Conservation (phyloP, 2,113 vertebrate species). For the Eulemur rufifrons region DNA sequence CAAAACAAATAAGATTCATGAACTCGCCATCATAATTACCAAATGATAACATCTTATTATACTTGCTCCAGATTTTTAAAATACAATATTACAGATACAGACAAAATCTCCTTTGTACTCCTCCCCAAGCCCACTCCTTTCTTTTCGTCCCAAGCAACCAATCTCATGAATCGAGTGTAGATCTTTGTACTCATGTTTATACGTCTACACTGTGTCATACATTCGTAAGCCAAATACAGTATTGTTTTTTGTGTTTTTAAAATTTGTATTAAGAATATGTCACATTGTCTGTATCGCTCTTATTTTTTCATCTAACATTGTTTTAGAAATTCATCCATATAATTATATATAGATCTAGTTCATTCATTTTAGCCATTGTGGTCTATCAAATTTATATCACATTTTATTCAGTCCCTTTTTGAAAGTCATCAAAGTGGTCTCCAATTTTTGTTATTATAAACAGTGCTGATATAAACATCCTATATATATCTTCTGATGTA, state of each 20-base stretch:
- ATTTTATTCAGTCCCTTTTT: not conserved
- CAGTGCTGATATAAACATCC: not conserved
- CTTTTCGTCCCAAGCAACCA: not conserved
- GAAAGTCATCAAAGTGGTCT: not conserved
- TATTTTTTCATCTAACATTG: not conserved
- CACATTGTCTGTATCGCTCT: not conserved
- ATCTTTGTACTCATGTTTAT: too few species aligned
- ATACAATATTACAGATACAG: not conserved
- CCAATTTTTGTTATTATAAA: not conserved
- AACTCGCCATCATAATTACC: not conserved
- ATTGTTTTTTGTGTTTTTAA: not conserved
- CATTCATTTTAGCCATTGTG: not conserved
- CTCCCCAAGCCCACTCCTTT: accelerated
- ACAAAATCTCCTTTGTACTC: not conserved
- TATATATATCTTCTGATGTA: not conserved
- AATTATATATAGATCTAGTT: not conserved
- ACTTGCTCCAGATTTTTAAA: slow-evolving; percentile 1
- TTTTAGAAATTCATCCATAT: not conserved
- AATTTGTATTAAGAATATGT: not conserved
- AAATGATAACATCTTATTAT: not conserved
- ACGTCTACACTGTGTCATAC: not conserved
- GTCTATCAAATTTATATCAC: not conserved
- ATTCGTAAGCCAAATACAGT: not conserved
- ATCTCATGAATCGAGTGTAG: not conserved
- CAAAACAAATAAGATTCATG: not conserved